Conservation (phyloP, 2,797 vertebrate species). For the Catamblyrhynchus diadema region DNA sequence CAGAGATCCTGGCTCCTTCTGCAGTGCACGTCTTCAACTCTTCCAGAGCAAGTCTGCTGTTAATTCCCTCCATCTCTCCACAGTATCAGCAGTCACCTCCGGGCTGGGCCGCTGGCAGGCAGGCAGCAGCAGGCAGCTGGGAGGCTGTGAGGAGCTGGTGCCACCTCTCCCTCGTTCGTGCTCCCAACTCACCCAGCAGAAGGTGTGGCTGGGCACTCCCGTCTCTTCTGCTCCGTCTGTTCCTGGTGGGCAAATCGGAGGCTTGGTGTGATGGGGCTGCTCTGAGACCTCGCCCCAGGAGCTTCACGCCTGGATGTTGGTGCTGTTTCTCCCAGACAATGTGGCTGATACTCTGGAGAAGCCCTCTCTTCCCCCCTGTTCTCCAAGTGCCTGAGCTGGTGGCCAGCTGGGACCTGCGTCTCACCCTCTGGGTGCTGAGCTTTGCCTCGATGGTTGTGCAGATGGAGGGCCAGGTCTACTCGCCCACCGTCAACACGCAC, state of each 20-base stretch:
- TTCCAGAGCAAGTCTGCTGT: conserved; percentile 27
- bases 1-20: background rate
- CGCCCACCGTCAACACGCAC: conserved; percentile 96
- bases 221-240: background rate
- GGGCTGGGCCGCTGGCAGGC: conserved; percentile 27
- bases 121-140: conserved; percentile 38
- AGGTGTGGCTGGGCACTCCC: background rate
- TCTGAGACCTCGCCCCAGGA: conserved; percentile 68
- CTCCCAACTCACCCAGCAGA: background rate
- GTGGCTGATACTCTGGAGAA: conserved; percentile 72
- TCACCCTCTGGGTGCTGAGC: conserved; percentile 88
- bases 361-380: conserved; percentile 59
- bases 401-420: conserved; percentile 70
- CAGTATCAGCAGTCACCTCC: conserved; percentile 67
- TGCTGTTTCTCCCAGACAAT: conserved; percentile 70
- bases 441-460: conserved; percentile 74
- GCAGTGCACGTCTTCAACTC: background rate
- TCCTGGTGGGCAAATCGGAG: background rate
- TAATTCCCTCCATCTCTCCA: conserved; percentile 68
- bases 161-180: background rate
- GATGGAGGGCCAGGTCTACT: conserved; percentile 86
- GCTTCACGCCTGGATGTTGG: conserved; percentile 66
- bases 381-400: conserved; percentile 70
- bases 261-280: conserved; percentile 62
- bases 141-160: background rate